A percentile compares a stretch with the other conserved stretches of the same genome.
Evolutionary conservation across 2,797 vertebrate genomes (phyloP).

Genomic region (Adelosebastes latens): DNA sequence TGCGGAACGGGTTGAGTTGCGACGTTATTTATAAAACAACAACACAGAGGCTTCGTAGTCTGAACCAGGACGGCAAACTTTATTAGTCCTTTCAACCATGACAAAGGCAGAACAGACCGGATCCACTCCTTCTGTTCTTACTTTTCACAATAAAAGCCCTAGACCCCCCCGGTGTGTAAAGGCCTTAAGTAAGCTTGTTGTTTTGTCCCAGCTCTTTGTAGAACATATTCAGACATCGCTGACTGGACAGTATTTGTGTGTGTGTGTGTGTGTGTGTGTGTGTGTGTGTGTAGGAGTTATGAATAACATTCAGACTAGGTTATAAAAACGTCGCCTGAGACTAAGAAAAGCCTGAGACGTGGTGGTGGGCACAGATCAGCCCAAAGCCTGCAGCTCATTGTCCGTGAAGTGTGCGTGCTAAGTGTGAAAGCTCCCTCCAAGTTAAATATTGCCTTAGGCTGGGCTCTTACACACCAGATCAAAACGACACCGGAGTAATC

Average conservation of each 20-base stretch:
- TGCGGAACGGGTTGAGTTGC: too few species aligned
- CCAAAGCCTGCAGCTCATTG: constrained; percentile 16
- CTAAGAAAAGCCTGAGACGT: neutral
- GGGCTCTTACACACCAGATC: neutral
- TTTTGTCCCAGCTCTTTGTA: neutral
- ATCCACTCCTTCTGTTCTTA: too few species aligned
- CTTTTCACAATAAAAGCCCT: too few species aligned
- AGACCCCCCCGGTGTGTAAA: too few species aligned
- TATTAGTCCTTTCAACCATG: too few species aligned
- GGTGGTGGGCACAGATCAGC: neutral
- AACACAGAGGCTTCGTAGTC: too few species aligned
- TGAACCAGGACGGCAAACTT: too few species aligned
- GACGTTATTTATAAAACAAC: too few species aligned
- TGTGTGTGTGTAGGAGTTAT: neutral
- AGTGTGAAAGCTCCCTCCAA: constrained; percentile 26
- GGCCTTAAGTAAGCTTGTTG: neutral
- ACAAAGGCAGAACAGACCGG: too few species aligned
- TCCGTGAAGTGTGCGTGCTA: constrained; percentile 29
- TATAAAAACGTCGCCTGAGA: neutral
- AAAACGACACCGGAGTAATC: constrained; percentile 19
- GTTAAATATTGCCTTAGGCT: constrained; percentile 52
- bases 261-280: neutral
- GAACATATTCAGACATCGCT: constrained; percentile 1
- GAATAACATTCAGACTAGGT: neutral
- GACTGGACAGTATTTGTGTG: neutral